These are phyloP conservation scores for Macropis europaea DNA, from an alignment of 2,888 invertebrate species.

Conservation along the genomic window DNA sequence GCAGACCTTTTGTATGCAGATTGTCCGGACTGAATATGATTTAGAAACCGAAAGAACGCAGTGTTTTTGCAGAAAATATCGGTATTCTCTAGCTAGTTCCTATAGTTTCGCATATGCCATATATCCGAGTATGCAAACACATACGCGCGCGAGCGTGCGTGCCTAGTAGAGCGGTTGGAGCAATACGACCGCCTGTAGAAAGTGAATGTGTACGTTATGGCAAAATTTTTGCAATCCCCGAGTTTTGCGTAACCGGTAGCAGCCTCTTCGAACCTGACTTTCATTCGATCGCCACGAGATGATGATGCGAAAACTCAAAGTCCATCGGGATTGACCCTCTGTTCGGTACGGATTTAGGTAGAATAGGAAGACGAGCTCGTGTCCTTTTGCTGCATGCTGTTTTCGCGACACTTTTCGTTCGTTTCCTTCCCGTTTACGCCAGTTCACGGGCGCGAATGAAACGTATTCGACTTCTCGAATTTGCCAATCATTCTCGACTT, in stretches of 20 bases:
- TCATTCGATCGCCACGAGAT: neutral
- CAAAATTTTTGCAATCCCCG: conserved; percentile 49
- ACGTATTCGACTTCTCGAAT: no score
- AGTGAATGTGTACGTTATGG: conserved; percentile 25
- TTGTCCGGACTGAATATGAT: no score
- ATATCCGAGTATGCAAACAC: neutral
- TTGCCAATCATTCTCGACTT: no score
- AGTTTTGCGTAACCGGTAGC: conserved; percentile 39
- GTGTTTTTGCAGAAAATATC: neutral
- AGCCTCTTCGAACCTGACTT: neutral
- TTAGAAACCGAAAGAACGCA: no score
- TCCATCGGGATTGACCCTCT: no score
- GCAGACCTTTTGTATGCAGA: no score
- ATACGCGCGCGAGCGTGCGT: no score
- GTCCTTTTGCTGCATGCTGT: no score
- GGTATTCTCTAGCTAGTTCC: neutral
- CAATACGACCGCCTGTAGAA: conserved; percentile 20
- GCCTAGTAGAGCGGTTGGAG: neutral
- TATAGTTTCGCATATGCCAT: neutral
- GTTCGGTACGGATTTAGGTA: neutral
- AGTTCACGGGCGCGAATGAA: no score
- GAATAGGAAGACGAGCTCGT: no score
- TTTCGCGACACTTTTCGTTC: no score
- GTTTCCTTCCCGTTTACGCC: no score
- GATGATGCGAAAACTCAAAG: neutral